phyloP scores from a whole-genome alignment of 2,888 invertebrate genomes.

The Romanomermis culicivorax region DNA sequence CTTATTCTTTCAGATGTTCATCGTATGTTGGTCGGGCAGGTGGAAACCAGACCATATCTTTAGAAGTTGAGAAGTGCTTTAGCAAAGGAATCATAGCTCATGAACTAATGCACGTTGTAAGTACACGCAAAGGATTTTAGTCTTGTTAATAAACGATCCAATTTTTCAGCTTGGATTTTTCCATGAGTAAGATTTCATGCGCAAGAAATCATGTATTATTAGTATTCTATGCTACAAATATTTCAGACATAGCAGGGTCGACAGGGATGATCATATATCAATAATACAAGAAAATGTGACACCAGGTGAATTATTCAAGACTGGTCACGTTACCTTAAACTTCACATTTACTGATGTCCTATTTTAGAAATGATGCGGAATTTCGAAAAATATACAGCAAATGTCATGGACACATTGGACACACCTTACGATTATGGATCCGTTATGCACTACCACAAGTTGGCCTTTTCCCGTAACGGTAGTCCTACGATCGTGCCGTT shows the following conservation, averaged over 20 bases:
- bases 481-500: conserved; percentile 34
- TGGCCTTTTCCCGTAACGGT: conserved; percentile 35
- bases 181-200: no score
- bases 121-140: no score
- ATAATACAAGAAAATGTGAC: conserved; percentile 51
- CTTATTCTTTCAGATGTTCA: conserved; percentile 43
- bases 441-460: conserved; percentile 50
- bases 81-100: conserved; percentile 44
- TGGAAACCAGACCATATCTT: conserved; percentile 48
- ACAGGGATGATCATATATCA: conserved; percentile 51
- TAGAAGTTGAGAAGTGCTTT: conserved; percentile 35
- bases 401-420: conserved; percentile 31
- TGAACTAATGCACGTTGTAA: conserved; percentile 50
- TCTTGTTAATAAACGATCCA: no score
- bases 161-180: conserved; percentile 46
- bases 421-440: conserved; percentile 55
- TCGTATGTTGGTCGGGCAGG: conserved; percentile 52
- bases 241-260: conserved; percentile 49
- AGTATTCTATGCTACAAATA: no score
- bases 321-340: no score
- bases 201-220: no score
- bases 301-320: conserved; percentile 32
- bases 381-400: conserved; percentile 33
- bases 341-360: no score
- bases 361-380: conserved; percentile 33